These are phyloP conservation scores for Sminthurinus signatus DNA, from an alignment of 1,140 invertebrate species.

Conservation along the genomic window DNA sequence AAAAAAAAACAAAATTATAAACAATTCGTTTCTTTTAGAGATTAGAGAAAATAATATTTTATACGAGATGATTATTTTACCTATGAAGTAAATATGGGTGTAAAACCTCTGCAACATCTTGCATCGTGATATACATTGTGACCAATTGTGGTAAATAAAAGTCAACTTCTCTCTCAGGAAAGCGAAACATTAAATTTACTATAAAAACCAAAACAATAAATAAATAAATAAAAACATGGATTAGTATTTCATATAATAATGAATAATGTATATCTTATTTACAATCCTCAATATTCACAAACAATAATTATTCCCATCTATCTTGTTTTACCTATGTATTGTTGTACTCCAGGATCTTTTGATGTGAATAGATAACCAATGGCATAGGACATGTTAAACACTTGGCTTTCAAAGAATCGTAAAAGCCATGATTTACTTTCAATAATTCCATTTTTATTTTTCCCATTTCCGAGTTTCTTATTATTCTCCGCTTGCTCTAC, in stretches of 20 bases:
- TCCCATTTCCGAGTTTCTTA: neutral
- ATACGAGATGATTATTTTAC: constrained; percentile 53
- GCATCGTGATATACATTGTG: constrained; percentile 97
- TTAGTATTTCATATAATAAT: neutral
- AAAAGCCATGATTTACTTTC: constrained; percentile 59
- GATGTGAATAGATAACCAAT: constrained; percentile 96
- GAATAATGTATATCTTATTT: too few relatives aligned
- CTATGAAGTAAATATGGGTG: constrained; percentile 91
- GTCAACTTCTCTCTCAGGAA: constrained; percentile 84
- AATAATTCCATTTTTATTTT: neutral
- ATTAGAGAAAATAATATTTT: neutral
- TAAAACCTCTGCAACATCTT: constrained; percentile 87
- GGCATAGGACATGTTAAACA: constrained; percentile 96
- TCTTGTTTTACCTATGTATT: constrained; percentile 76
- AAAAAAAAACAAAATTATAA: neutral
- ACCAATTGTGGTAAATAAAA: constrained; percentile 96
- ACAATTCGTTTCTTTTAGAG: too few relatives aligned
- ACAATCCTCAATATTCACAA: too few relatives aligned
- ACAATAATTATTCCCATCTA: too few relatives aligned
- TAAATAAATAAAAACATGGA: neutral
- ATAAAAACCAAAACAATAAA: constrained; percentile 10
- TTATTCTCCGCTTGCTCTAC: constrained; percentile 40
- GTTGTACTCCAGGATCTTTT: constrained; percentile 95
- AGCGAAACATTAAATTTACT: constrained; percentile 93
- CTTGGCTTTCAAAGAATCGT: constrained; percentile 88